Evolutionary conservation across 2,888 invertebrate genomes (phyloP), one percentile per base, ranked within the genome.

Genomic region (Drosophila peninsularis): DNA sequence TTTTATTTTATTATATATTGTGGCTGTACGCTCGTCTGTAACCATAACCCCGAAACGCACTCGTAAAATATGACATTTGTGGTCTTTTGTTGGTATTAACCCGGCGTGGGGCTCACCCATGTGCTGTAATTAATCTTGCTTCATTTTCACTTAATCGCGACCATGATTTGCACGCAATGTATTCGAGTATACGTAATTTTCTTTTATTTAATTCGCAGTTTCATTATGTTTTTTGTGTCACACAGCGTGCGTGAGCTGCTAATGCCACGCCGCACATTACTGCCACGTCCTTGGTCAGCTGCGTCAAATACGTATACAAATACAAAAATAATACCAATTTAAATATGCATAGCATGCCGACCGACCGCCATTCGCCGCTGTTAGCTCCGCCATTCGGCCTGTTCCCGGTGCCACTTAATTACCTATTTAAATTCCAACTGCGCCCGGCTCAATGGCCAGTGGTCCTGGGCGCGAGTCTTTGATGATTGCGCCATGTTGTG

Each of bases 121-220:
- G 62, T 5, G 14, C 19, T 47, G 68, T 75, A 88, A 83, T 83
- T 83, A 89, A 83, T 83, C 89, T 81, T 85, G 79, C 75, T 83
- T 78, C 67, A 84, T 84, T 89, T 88, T 78, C 82, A 84, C 82
- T 82, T 89, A 89, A 84, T 84, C 87, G 79, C 68, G 27, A 45
- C 56, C 62, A 87, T 81, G 89, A 81, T 87, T 84, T 71, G 82
- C 89, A 89, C 89, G 82, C 85, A 68, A 44, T 62, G 44, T 32
- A 24, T 27, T 30, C 54, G 57, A 58, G 27, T 24, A 24, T 24
- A 34, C 57, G 66, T 61, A 27, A 55, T 66, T 62, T 62, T 36
- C 45, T 52, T 63, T 58, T 66, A 68, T 80, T 83, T 65, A 70
- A 71, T 88, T 85, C 66, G 50, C 67, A 41, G 60, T 74, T 75